phyloP scores from a whole-genome alignment of 2,113 vertebrate genomes.

The Formicarius rufipectus region DNA sequence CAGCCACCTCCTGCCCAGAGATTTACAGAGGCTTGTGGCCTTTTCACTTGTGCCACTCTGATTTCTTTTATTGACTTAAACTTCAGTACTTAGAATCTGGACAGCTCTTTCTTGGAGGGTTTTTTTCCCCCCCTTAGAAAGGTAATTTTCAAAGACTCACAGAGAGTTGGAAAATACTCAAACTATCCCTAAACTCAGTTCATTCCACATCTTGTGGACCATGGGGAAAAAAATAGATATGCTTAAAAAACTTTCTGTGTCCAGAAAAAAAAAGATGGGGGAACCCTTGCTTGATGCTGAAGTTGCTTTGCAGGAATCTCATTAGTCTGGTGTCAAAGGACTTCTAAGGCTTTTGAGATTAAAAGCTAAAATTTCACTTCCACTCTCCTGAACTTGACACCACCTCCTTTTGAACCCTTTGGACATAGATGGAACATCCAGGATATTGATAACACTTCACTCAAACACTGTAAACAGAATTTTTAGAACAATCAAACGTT shows the following conservation, averaged over 20 bases:
- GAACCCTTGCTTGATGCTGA: neutral
- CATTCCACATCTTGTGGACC: neutral
- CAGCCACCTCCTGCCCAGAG: neutral
- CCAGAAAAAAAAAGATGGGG: neutral
- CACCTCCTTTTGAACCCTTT: neutral
- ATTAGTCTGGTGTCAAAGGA: neutral
- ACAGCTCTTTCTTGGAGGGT: neutral
- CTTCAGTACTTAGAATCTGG: neutral
- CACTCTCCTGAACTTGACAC: neutral
- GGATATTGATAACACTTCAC: neutral
- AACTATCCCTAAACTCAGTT: neutral
- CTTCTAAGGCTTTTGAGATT: neutral
- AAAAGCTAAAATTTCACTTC: neutral
- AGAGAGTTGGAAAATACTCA: neutral
- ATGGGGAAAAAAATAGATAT: neutral
- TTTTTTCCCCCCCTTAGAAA: neutral
- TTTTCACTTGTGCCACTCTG: neutral
- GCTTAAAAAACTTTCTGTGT: neutral
- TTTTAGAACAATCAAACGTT: neutral
- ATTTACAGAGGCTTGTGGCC: neutral
- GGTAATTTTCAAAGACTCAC: neutral
- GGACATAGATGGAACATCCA: neutral
- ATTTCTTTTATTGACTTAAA: neutral
- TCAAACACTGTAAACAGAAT: neutral
- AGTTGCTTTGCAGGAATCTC: neutral